Evolutionary conservation across 2,113 vertebrate genomes (phyloP).

Genomic region (Bubo scandiacus): DNA sequence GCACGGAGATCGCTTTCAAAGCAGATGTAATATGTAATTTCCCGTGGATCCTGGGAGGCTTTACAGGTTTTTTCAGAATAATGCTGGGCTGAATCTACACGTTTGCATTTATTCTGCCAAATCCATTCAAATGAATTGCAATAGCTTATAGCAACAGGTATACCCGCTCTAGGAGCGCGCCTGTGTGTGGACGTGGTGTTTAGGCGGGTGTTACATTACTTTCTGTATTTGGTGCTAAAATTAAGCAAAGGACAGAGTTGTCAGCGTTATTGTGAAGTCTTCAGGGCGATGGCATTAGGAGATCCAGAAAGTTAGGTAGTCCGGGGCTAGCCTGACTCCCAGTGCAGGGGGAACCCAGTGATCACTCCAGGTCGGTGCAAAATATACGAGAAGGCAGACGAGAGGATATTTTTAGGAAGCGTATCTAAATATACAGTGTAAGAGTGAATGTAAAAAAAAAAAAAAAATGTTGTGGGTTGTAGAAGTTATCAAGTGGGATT

Average conservation of each 20-base stretch:
- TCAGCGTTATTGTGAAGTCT: neutral
- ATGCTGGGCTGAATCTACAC: neutral
- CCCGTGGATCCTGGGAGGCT: neutral
- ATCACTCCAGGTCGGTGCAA: constrained; percentile 43
- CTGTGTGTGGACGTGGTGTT: neutral
- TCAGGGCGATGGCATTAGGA: neutral
- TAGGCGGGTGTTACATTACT: neutral
- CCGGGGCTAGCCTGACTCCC: constrained; percentile 1
- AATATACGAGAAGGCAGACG: constrained; percentile 51
- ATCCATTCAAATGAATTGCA: neutral
- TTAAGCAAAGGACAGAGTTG: neutral
- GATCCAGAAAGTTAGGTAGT: neutral
- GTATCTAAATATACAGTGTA: constrained; percentile 75
- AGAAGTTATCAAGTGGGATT: constrained; percentile 99
- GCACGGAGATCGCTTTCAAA: neutral
- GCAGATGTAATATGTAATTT: neutral
- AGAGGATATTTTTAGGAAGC: constrained; percentile 72
- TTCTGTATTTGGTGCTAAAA: neutral
- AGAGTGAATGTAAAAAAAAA: constrained; percentile 69
- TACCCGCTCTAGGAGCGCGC: neutral
- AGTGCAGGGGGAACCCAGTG: constrained; percentile 43
- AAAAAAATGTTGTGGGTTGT: constrained; percentile 90
- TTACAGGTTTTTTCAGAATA: neutral
- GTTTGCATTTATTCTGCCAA: neutral
- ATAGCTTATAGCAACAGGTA: constrained; percentile 64